Percentiles rank a stretch among this genome's conserved stretches.
phyloP scores from a whole-genome alignment of 2,113 vertebrate genomes.

The Lepidothrix coronata region DNA sequence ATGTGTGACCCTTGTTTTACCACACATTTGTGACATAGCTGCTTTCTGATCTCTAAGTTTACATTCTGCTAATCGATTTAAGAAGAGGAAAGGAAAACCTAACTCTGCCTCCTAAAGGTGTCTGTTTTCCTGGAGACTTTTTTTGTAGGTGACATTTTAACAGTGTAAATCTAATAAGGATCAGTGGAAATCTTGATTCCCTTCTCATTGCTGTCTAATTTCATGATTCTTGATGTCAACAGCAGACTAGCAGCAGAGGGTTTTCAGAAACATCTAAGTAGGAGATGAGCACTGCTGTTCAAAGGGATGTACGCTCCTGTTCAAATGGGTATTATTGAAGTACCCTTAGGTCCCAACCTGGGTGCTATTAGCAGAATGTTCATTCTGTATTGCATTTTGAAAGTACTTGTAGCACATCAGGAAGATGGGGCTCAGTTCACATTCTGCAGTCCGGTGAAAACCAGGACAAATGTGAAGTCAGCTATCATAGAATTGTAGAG shows the following conservation, averaged over 20 bases:
- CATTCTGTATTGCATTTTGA: background rate
- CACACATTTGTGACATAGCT: background rate
- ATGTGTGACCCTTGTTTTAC: background rate
- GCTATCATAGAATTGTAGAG: background rate
- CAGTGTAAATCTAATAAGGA: background rate
- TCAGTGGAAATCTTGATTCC: background rate
- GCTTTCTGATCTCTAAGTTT: background rate
- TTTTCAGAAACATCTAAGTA: background rate
- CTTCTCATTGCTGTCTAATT: background rate
- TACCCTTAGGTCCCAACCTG: background rate
- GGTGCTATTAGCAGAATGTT: background rate
- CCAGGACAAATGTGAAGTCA: background rate
- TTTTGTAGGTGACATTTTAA: background rate
- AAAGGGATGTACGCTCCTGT: rapidly evolving
- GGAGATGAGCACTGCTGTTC: background rate
- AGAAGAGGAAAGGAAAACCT: background rate
- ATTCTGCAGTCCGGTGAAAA: background rate
- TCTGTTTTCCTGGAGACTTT: background rate
- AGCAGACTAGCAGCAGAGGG: background rate
- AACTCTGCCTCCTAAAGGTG: background rate
- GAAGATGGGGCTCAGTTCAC: background rate
- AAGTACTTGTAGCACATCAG: background rate
- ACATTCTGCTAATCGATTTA: background rate
- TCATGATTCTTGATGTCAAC: background rate
- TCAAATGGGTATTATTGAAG: background rate